Evolutionary conservation across 2,113 vertebrate genomes (phyloP), one percentile per base, ranked within the genome.

Genomic region (Bungarus multicinctus): DNA sequence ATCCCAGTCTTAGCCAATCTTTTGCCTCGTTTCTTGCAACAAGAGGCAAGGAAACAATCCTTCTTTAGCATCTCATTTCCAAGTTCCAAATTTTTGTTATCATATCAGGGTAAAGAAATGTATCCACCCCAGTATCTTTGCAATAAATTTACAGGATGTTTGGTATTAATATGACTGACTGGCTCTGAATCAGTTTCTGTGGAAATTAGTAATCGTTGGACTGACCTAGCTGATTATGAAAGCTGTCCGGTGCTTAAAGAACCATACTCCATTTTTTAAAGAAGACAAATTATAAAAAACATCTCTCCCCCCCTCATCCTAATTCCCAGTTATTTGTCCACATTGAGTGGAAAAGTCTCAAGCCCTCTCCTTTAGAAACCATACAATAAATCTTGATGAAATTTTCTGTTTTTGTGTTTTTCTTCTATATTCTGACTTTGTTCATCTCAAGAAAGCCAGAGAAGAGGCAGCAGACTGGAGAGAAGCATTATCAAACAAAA

Each of bases 191-290:
- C 20, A 6, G 11, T 94, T 93, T 94, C 90, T 91, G 92, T 94
- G 95, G 93, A 94, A 96, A 95, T 94, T 12, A 89, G 50, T 12
- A 89, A 45, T 91, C 91, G 54, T 74, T 96, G 7, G 20, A 3
- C 93, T 96, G 87, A 93, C 74, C 3, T 22, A 81, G 16, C 34
- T 43, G 18, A 25, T 10, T 57, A 43, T 43, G 23, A 5, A 55
- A 89, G 47, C 88, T 90, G 86, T 95, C 86, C 0, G 0, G 93
- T 94, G 94, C 94, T 89, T 93, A 93, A 93, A 23, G 94, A 58
- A 3, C 50, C 91, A 85, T 47, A 10, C 91, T 93, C 92, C 88
- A 85, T 92, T 95, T 95, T 95, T 94, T 91, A 9, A 69, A 81
- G 5, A 81, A 81, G 34, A 43, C 1, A 81, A 81, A 22, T 22